These are phyloP conservation scores for Anorthoa munda DNA, from an alignment of 2,888 invertebrate genomes.

Conservation along the genomic window DNA sequence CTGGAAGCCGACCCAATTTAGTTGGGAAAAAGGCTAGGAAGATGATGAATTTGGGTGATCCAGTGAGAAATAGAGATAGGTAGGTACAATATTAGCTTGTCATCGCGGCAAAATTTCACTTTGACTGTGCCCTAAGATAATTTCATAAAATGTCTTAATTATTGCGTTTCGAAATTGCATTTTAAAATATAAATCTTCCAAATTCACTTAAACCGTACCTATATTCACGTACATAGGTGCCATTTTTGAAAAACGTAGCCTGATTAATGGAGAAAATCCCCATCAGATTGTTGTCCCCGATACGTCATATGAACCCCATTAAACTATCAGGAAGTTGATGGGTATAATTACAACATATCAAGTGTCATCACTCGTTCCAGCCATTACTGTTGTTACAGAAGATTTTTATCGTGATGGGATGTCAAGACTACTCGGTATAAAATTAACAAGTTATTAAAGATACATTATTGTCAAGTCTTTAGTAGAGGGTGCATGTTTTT, in stretches of 20 bases:
- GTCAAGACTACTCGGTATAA: background rate
- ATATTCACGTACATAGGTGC: background rate
- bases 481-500: background rate
- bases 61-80: no score
- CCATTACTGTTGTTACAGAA: background rate
- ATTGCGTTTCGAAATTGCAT: no score
- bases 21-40: no score
- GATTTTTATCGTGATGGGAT: slow-evolving; percentile 13
- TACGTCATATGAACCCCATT: background rate
- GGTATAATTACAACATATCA: slow-evolving; percentile 30
- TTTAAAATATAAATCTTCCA: background rate
- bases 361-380: slow-evolving; percentile 1
- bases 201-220: background rate
- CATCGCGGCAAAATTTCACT: no score
- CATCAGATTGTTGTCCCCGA: background rate
- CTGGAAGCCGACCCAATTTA: no score
- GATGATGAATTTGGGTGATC: no score
- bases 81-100: no score
- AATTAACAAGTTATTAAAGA: slow-evolving; percentile 27
- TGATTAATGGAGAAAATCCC: background rate
- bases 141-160: no score
- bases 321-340: background rate
- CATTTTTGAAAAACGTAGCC: background rate
- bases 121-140: no score
- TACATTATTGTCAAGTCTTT: background rate